phyloP scores from a whole-genome alignment of 2,888 invertebrate species.

The Lepidonotus clava region DNA sequence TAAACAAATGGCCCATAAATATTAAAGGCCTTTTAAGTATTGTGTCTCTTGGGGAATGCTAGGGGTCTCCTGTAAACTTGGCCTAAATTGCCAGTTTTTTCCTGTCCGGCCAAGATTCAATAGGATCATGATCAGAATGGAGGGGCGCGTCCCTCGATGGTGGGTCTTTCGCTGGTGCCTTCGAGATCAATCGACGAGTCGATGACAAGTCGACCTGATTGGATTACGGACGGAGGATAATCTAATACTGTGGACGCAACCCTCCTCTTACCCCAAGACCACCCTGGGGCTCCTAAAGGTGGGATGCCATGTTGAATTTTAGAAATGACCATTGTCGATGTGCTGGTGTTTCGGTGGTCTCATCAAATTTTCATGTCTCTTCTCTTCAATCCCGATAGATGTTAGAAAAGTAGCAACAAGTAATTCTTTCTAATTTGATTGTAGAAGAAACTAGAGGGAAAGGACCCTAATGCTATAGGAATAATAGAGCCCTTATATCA shows the following conservation, averaged over 20 bases:
- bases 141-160: not conserved
- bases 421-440: too few relatives aligned
- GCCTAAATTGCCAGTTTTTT: not conserved
- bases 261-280: not conserved
- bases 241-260: not conserved
- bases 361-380: too few relatives aligned
- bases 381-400: too few relatives aligned
- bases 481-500: too few relatives aligned
- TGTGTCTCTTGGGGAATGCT: not conserved
- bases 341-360: too few relatives aligned
- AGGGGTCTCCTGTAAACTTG: not conserved
- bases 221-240: not conserved
- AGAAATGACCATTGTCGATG: too few relatives aligned
- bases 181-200: not conserved
- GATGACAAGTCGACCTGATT: not conserved
- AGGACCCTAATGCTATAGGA: too few relatives aligned
- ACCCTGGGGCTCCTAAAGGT: not conserved
- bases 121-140: conserved; percentile 8
- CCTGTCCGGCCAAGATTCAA: too few relatives aligned
- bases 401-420: too few relatives aligned
- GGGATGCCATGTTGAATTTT: too few relatives aligned
- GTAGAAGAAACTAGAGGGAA: too few relatives aligned
- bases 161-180: not conserved
- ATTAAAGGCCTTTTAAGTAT: not conserved
- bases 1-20: not conserved